phyloP scores from a whole-genome alignment of 2,797 vertebrate species.

The Buceros bicornis region DNA sequence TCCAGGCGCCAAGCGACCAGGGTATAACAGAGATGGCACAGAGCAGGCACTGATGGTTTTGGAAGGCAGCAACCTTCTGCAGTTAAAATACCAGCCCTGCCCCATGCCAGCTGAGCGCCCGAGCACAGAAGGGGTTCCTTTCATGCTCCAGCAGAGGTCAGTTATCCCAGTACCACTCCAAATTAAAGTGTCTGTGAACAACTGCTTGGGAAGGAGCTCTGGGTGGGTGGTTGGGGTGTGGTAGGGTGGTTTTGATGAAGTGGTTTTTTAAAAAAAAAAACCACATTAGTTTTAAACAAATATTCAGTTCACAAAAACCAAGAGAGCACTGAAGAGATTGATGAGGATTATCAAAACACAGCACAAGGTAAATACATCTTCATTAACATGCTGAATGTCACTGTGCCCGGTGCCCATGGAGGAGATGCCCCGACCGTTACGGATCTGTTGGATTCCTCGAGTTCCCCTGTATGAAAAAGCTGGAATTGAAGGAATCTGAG shows the following conservation, averaged over 20 bases:
- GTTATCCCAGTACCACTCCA: no score
- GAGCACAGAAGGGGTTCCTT: rapidly evolving
- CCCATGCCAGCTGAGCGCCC: rapidly evolving
- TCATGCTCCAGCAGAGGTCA: not conserved
- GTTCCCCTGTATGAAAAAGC: not conserved
- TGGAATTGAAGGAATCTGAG: not conserved
- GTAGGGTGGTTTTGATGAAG: no score
- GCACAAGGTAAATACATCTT: not conserved
- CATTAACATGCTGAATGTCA: not conserved
- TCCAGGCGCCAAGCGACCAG: not conserved
- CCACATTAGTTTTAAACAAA: not conserved
- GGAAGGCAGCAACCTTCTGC: not conserved
- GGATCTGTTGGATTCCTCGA: not conserved
- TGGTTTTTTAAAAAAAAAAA: no score
- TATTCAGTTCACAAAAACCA: not conserved
- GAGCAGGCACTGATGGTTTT: not conserved
- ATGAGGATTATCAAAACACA: not conserved
- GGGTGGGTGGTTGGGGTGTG: not conserved
- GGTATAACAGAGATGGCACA: not conserved
- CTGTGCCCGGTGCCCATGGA: rapidly evolving
- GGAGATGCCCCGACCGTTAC: rapidly evolving
- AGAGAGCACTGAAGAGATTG: not conserved
- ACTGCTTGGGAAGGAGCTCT: no score
- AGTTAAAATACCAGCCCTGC: not conserved
- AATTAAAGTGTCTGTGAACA: no score